Evolutionary conservation across 2,888 invertebrate species (phyloP).

Genomic region (Thecophora atra): DNA sequence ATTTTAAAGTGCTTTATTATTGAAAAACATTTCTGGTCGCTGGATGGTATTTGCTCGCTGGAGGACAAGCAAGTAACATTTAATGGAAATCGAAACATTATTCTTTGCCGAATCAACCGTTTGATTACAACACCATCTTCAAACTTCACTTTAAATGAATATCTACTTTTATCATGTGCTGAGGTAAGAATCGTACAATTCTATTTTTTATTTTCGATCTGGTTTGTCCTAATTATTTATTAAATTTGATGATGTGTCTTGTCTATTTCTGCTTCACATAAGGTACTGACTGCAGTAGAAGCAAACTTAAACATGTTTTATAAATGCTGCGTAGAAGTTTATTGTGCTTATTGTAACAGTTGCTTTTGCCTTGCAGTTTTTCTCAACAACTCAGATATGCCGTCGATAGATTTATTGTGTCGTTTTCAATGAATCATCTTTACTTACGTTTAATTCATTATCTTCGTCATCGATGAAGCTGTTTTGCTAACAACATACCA

Average conservation of each 20-base stretch:
- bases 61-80: slow-evolving; percentile 32
- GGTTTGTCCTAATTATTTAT: slow-evolving; percentile 14
- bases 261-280: not conserved
- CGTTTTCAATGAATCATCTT: not conserved
- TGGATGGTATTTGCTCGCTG: slow-evolving; percentile 30
- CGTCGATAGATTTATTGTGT: not conserved
- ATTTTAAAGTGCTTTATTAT: not conserved
- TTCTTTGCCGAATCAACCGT: slow-evolving; percentile 25
- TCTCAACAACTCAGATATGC: slow-evolving; percentile 40
- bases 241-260: not conserved
- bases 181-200: slow-evolving; percentile 42
- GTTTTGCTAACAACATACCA: no score
- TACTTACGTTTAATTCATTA: not conserved
- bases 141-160: slow-evolving; percentile 35
- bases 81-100: slow-evolving; percentile 24
- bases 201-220: slow-evolving; percentile 37
- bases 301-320: not conserved
- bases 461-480: not conserved
- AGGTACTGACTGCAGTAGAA: not conserved
- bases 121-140: slow-evolving; percentile 33
- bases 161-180: slow-evolving; percentile 34
- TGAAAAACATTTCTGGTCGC: slow-evolving; percentile 8
- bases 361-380: not conserved
- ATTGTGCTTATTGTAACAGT: not conserved
- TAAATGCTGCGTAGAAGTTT: not conserved